Conservation (phyloP, 1,140 invertebrate genomes). For the Eriocheir sinensis region DNA sequence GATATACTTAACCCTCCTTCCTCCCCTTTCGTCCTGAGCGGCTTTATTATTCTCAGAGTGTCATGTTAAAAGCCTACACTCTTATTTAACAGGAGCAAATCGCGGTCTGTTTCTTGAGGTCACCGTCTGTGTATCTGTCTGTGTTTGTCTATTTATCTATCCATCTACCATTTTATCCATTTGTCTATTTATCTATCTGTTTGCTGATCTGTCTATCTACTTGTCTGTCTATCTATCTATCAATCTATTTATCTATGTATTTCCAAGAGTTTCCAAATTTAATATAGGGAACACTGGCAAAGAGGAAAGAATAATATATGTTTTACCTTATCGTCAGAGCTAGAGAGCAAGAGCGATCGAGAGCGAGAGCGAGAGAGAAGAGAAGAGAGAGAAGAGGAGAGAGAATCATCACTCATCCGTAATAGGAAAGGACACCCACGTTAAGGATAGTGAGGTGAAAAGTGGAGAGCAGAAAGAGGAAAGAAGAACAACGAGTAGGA, state of each 20-base stretch:
- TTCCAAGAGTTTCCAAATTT: not conserved
- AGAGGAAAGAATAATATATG: no score
- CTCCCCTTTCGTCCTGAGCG: not conserved
- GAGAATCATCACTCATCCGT: no score
- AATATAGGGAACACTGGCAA: no score
- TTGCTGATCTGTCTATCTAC: not conserved
- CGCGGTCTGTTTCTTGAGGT: not conserved
- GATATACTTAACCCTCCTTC: not conserved
- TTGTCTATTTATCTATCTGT: not conserved
- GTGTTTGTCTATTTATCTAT: not conserved
- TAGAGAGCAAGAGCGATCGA: not conserved
- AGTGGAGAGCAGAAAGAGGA: slow-evolving; percentile 20
- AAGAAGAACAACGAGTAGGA: not conserved
- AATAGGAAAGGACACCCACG: no score
- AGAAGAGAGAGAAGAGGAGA: slow-evolving; percentile 22
- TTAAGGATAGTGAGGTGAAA: no score
- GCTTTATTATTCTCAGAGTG: no score
- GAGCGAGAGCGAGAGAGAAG: no score
- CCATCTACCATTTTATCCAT: not conserved
- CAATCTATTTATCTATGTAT: not conserved
- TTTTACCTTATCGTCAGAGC: not conserved
- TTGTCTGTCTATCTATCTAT: not conserved
- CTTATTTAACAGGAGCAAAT: no score
- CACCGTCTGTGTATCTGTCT: not conserved
- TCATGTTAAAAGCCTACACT: no score